Evolutionary conservation across 53 echinoderm and acorn worm species (phyloP).

Genomic region (Hippasteria phrygiana): DNA sequence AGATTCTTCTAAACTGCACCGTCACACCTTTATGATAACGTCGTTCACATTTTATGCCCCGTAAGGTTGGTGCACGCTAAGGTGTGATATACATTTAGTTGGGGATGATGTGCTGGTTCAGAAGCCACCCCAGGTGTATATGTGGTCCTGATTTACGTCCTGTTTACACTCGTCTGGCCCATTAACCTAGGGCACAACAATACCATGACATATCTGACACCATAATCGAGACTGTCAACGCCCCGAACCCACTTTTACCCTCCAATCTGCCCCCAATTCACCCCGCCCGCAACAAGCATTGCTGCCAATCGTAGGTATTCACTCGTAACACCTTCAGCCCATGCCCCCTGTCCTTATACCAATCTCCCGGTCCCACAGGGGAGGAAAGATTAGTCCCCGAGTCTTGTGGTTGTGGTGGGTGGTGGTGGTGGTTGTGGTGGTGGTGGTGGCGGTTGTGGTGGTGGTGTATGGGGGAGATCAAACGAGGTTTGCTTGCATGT

Average conservation of each 20-base stretch:
- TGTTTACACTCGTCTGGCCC: constrained; percentile 31
- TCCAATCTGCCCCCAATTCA: neutral
- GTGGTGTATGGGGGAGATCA: too few relatives aligned
- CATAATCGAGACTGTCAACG: constrained; percentile 4
- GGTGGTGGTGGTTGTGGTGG: too few relatives aligned
- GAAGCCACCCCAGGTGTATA: neutral
- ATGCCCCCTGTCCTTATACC: too few relatives aligned
- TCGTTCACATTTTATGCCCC: neutral
- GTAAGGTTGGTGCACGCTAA: neutral
- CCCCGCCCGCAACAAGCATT: too few relatives aligned
- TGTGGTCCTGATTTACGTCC: neutral
- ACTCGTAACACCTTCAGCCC: too few relatives aligned
- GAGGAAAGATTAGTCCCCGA: too few relatives aligned
- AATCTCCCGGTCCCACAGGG: too few relatives aligned
- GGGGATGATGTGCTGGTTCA: neutral
- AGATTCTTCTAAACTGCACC: neutral
- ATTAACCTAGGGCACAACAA: constrained; percentile 16
- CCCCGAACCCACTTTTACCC: constrained; percentile 5
- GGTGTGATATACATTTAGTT: neutral
- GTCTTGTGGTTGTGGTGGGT: too few relatives aligned
- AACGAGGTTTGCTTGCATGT: too few relatives aligned
- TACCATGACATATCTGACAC: constrained; percentile 1
- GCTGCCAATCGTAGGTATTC: too few relatives aligned
- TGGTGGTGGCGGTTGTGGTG: too few relatives aligned
- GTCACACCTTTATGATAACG: neutral